Percentiles rank a stretch among this genome's conserved stretches.
Evolutionary conservation across 2,888 invertebrate genomes (phyloP).

Genomic region (Dicyrtomina minuta): DNA sequence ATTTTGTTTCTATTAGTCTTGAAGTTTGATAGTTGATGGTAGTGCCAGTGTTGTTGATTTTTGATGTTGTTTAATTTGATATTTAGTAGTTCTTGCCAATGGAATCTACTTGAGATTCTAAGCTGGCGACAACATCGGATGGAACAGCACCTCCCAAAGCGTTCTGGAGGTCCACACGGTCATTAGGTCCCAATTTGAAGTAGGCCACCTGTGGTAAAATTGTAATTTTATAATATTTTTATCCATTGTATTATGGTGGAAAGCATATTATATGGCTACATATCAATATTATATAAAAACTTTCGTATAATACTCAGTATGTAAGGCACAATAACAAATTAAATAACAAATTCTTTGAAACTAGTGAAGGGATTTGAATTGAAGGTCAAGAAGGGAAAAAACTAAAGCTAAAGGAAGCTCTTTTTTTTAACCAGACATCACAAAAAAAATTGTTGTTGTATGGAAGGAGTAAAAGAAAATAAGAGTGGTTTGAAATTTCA

Average conservation of each 20-base stretch:
- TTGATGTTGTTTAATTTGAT: background rate
- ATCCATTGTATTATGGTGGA: too few species aligned
- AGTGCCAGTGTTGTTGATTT: background rate
- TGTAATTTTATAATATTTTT: background rate
- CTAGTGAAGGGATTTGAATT: background rate
- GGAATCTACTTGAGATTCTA: slow-evolving; percentile 81
- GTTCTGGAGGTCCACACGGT: slow-evolving; percentile 40
- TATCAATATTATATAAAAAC: background rate
- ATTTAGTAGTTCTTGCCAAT: slow-evolving; percentile 62
- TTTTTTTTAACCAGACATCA: background rate
- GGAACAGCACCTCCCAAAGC: slow-evolving; percentile 62
- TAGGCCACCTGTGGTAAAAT: slow-evolving; percentile 37
- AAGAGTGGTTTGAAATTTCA: slow-evolving; percentile 6
- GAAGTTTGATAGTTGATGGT: background rate
- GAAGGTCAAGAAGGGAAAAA: slow-evolving; percentile 9
- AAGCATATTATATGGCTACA: too few species aligned
- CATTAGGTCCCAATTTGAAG: slow-evolving; percentile 42
- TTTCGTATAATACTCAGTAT: background rate
- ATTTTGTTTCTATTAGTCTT: too few species aligned
- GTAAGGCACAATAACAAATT: background rate
- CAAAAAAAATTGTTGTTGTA: background rate
- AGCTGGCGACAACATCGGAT: slow-evolving; percentile 82
- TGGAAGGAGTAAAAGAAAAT: background rate
- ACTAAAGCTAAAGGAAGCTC: background rate
- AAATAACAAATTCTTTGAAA: too few species aligned